Conservation (phyloP, 2,888 invertebrate genomes). For the Spilarctia lutea region DNA sequence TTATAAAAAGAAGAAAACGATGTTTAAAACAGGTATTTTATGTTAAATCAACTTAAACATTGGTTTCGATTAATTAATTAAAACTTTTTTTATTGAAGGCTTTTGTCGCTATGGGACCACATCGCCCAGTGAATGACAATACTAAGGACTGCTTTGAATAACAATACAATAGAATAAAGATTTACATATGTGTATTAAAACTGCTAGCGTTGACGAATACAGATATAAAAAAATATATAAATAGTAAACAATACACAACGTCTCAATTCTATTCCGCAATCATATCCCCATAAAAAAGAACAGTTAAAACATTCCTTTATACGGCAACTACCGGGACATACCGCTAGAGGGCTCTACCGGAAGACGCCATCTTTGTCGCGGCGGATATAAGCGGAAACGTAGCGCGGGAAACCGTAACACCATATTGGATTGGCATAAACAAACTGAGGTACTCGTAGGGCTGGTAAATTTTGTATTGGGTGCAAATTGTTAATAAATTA, state of each 20-base stretch:
- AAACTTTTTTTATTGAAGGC: background rate
- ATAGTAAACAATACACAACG: constrained; percentile 5
- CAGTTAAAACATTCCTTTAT: constrained; percentile 43
- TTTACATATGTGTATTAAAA: background rate
- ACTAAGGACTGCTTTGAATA: background rate
- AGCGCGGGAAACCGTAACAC: constrained; percentile 61
- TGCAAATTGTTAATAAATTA: background rate
- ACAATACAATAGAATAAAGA: background rate
- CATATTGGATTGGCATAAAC: constrained; percentile 55
- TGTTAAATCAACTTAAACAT: too few relatives aligned
- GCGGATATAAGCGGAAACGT: constrained; percentile 56
- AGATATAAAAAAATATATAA: constrained; percentile 3
- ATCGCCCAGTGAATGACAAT: background rate
- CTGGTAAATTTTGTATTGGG: constrained; percentile 2
- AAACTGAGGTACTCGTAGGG: constrained; percentile 22
- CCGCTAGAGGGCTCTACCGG: constrained; percentile 56
- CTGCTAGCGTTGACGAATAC: background rate
- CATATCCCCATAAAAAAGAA: constrained; percentile 29
- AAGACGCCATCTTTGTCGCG: constrained; percentile 58
- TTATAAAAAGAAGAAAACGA: too few relatives aligned
- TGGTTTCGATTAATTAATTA: too few relatives aligned
- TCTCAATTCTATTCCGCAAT: constrained; percentile 13
- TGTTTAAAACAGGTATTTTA: too few relatives aligned
- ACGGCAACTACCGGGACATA: constrained; percentile 31
- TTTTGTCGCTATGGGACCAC: too few relatives aligned